A percentile compares a stretch with the other conserved stretches of the same genome.
Conservation (phyloP, 2,888 invertebrate species). For the Steromphala cineraria region DNA sequence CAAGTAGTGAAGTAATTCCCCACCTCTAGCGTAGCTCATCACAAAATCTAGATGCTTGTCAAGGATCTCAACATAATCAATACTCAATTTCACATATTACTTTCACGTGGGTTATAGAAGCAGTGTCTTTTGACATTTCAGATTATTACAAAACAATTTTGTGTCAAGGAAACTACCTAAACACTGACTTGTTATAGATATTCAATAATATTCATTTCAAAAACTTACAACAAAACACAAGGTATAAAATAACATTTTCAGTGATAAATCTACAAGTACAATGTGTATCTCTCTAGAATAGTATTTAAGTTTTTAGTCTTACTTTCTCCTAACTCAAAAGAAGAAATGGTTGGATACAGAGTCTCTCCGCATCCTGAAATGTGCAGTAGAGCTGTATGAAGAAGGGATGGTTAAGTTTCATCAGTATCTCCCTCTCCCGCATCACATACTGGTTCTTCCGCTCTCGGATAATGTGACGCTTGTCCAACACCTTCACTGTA, state of each 20-base stretch:
- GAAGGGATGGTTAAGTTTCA: conserved; percentile 86
- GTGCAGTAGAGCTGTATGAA: conserved; percentile 96
- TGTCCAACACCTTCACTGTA: conserved; percentile 97
- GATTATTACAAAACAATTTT: too few relatives aligned
- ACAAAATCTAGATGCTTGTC: conserved; percentile 84
- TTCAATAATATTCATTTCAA: too few relatives aligned
- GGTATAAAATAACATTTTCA: too few relatives aligned
- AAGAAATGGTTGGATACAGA: conserved; percentile 81
- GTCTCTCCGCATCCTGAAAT: conserved; percentile 93
- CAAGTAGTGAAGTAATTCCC: conserved; percentile 94
- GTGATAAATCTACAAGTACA: too few relatives aligned
- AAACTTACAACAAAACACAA: too few relatives aligned
- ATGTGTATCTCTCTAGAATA: too few relatives aligned
- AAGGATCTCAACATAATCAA: not conserved
- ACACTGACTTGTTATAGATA: too few relatives aligned
- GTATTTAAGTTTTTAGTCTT: too few relatives aligned
- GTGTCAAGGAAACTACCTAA: too few relatives aligned
- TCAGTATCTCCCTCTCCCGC: conserved; percentile 95
- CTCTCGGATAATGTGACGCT: conserved; percentile 92
- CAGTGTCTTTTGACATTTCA: too few relatives aligned
- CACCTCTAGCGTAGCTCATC: conserved; percentile 94
- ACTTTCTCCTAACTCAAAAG: too few relatives aligned
- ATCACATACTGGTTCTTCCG: conserved; percentile 94
- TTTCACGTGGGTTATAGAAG: too few relatives aligned
- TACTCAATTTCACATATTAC: not conserved